These are phyloP conservation scores for Pollenia labialis DNA, from an alignment of 2,888 invertebrate genomes.

Conservation along the genomic window DNA sequence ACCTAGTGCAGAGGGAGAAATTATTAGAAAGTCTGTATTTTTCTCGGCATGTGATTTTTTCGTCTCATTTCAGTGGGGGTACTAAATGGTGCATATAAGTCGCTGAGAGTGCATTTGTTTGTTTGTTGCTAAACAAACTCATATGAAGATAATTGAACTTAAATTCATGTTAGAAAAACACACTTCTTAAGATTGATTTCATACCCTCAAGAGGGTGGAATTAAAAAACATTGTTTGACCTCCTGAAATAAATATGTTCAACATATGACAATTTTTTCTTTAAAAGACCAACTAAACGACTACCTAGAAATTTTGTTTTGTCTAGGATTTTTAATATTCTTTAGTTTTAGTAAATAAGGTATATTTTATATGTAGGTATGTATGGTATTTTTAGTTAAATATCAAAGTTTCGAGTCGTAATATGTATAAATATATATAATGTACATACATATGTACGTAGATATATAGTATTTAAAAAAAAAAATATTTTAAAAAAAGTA, in stretches of 20 bases:
- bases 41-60: slow-evolving; percentile 44
- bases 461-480: not conserved
- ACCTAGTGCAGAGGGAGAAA: slow-evolving; percentile 25
- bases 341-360: no score
- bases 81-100: slow-evolving; percentile 42
- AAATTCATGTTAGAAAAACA: not conserved
- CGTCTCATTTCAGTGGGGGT: slow-evolving; percentile 51
- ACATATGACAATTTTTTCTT: not conserved
- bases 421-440: not conserved
- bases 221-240: slow-evolving; percentile 29
- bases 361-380: no score
- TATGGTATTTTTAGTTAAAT: no score
- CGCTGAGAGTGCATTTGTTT: slow-evolving; percentile 8
- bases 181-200: slow-evolving; percentile 3
- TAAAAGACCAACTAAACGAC: no score
- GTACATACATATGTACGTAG: slow-evolving; percentile 1
- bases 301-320: no score
- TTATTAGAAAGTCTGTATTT: not conserved
- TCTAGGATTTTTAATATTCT: no score
- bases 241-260: slow-evolving; percentile 26
- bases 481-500: slow-evolving; percentile 22
- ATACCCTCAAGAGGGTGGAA: not conserved
- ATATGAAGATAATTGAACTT: slow-evolving; percentile 39
- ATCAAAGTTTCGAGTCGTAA: no score
- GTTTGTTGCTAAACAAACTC: slow-evolving; percentile 17